phyloP scores from a whole-genome alignment of 2,113 vertebrate genomes.

The Clarias gariepinus region DNA sequence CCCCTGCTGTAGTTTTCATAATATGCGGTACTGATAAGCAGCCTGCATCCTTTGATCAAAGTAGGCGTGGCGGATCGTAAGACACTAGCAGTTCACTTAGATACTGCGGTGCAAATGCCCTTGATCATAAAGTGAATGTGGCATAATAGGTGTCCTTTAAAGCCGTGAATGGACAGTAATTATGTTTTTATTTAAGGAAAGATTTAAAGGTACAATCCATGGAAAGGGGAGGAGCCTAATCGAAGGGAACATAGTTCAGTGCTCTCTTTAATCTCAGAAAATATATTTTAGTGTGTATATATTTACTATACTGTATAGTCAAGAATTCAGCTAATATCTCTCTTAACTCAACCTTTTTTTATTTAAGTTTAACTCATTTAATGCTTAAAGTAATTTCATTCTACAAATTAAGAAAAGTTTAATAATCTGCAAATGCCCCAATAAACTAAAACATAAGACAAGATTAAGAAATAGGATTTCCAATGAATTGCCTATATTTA shows the following conservation, averaged over 20 bases:
- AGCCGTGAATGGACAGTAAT: neutral
- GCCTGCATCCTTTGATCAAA: too few relatives aligned
- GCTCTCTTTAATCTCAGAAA: neutral
- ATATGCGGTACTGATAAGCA: too few relatives aligned
- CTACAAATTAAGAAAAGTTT: neutral
- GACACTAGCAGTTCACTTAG: too few relatives aligned
- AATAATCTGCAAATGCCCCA: neutral
- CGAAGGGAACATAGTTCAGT: neutral
- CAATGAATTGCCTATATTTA: neutral
- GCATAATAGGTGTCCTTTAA: neutral
- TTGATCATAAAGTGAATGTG: too few relatives aligned
- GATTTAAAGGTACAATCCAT: neutral
- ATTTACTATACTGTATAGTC: neutral
- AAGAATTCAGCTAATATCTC: too few relatives aligned
- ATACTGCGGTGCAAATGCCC: too few relatives aligned
- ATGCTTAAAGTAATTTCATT: neutral
- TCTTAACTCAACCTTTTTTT: neutral
- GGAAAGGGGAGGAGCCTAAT: neutral
- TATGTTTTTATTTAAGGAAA: neutral
- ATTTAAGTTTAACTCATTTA: neutral
- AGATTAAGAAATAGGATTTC: neutral
- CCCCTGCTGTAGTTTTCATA: too few relatives aligned
- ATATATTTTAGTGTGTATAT: neutral
- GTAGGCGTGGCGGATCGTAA: too few relatives aligned
- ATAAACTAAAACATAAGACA: neutral